Percentiles rank a stretch among this genome's conserved stretches.
Evolutionary conservation across 2,888 invertebrate genomes (phyloP).

Genomic region (Alentia gelatinosa): DNA sequence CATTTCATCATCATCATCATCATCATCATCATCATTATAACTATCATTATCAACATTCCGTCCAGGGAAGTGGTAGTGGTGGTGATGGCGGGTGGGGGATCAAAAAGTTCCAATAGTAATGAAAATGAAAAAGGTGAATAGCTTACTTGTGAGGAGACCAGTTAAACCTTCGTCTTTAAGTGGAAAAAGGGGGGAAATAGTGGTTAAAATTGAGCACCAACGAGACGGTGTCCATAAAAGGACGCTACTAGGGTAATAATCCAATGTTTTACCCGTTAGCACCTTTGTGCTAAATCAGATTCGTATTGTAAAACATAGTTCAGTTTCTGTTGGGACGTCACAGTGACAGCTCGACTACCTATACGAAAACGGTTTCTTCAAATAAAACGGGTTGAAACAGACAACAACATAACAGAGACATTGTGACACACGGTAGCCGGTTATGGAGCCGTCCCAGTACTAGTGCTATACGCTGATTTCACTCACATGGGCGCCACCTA

Average conservation of each 20-base stretch:
- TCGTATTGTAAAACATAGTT: too few species aligned
- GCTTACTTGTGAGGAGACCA: conserved; percentile 49
- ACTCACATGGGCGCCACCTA: neutral
- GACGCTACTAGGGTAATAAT: neutral
- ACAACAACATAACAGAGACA: neutral
- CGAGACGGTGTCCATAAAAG: neutral
- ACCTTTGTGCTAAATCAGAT: neutral
- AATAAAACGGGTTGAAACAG: neutral
- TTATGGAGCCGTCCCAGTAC: neutral
- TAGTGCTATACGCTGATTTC: neutral
- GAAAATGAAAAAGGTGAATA: neutral
- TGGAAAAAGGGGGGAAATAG: neutral
- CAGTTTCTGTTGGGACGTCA: neutral
- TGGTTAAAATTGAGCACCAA: neutral
- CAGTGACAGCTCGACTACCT: neutral
- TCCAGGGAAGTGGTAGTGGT: neutral
- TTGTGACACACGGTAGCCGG: neutral
- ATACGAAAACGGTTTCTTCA: neutral
- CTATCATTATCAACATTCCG: neutral
- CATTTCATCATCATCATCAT: neutral
- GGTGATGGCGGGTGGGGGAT: neutral
- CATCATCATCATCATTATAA: neutral
- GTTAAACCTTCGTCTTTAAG: conserved; percentile 42
- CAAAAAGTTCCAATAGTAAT: neutral
- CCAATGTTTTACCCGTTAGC: neutral